Evolutionary conservation across 2,888 invertebrate species (phyloP).

Genomic region (Spodoptera littoralis): DNA sequence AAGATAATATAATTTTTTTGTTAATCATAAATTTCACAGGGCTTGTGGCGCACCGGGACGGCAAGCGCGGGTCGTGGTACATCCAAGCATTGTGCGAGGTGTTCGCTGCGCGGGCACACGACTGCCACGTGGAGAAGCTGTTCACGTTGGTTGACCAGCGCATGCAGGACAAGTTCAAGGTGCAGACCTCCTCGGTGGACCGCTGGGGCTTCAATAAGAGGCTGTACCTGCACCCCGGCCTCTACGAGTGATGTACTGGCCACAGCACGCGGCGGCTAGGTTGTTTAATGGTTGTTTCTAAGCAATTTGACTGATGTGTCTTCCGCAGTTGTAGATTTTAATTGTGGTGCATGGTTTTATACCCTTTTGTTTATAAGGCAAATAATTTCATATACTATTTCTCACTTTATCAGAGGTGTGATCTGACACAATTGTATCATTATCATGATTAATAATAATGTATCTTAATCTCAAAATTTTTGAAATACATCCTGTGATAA

Average conservation of each 20-base stretch:
- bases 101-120: constrained; percentile 90
- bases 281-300: too few relatives aligned
- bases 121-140: constrained; percentile 90
- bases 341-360: too few relatives aligned
- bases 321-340: too few relatives aligned
- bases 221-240: constrained; percentile 91
- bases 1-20: too few relatives aligned
- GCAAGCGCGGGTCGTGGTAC: constrained; percentile 91
- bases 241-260: constrained; percentile 69
- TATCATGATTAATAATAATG: too few relatives aligned
- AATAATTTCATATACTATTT: too few relatives aligned
- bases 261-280: not conserved
- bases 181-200: constrained; percentile 90
- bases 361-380: too few relatives aligned
- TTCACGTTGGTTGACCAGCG: constrained; percentile 89
- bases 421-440: too few relatives aligned
- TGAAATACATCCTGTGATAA: too few relatives aligned
- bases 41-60: constrained; percentile 89
- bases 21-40: constrained; percentile 72
- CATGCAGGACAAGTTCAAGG: constrained; percentile 75
- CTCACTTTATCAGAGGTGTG: too few relatives aligned
- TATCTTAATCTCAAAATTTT: too few relatives aligned
- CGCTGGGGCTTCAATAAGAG: constrained; percentile 90
- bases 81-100: constrained; percentile 91
- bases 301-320: too few relatives aligned